Percentiles rank a stretch among this genome's conserved stretches.
These are phyloP conservation scores for Ceyx margarethae DNA, from an alignment of 2,113 vertebrate species.

Conservation along the genomic window DNA sequence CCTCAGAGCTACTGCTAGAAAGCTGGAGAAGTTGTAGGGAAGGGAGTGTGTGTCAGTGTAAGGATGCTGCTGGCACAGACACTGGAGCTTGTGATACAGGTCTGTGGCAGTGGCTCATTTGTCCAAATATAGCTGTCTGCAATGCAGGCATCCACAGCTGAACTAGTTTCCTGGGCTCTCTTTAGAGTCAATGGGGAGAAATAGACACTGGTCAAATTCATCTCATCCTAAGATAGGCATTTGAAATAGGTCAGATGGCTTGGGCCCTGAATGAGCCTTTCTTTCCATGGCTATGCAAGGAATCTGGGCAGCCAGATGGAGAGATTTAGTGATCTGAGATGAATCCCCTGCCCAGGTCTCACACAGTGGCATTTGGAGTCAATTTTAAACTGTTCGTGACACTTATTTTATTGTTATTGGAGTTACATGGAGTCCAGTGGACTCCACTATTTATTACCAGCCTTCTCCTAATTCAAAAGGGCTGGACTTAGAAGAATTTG, in stretches of 20 bases:
- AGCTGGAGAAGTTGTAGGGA: not conserved
- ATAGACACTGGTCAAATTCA: not conserved
- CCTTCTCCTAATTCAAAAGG: not conserved
- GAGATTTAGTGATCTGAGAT: not conserved
- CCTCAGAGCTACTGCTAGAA: not conserved
- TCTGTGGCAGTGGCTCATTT: slow-evolving; percentile 38
- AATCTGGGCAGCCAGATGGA: not conserved
- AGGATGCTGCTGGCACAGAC: slow-evolving; percentile 13
- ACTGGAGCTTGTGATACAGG: slow-evolving; percentile 9
- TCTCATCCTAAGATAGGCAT: not conserved
- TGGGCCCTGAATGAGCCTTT: not conserved
- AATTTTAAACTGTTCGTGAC: not conserved
- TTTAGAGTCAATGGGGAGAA: slow-evolving; percentile 19
- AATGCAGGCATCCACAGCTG: slow-evolving; percentile 47
- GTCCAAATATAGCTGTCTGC: slow-evolving; percentile 68
- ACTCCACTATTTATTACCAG: not conserved
- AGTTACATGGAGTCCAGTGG: not conserved
- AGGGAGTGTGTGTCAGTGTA: not conserved
- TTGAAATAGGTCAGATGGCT: not conserved
- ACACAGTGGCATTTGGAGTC: not conserved
- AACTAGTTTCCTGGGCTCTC: slow-evolving; percentile 20
- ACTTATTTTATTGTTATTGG: not conserved
- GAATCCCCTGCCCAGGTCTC: not conserved
- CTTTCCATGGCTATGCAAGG: not conserved
- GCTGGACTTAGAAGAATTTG: not conserved